A percentile compares a stretch with the other conserved stretches of the same genome.
Evolutionary conservation across 2,888 invertebrate species (phyloP).

Genomic region (Ennomos erosarius): DNA sequence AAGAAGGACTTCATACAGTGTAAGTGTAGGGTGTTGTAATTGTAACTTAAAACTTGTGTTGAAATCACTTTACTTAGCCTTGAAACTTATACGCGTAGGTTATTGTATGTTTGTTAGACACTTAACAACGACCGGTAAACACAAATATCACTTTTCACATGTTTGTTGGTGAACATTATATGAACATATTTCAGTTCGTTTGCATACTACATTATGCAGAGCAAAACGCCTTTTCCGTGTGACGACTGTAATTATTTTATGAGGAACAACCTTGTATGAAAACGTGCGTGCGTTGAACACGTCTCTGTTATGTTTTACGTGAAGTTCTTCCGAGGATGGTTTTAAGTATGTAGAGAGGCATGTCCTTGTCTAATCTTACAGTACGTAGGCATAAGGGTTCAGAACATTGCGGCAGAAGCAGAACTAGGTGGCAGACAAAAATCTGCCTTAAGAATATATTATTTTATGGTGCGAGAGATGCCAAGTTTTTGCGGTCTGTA

Average conservation of each 20-base stretch:
- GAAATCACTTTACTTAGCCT: slow-evolving; percentile 22
- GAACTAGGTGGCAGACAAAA: too few species aligned
- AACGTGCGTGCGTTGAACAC: slow-evolving; percentile 39
- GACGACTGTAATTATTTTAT: slow-evolving; percentile 52
- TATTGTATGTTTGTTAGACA: slow-evolving; percentile 42
- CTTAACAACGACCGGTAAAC: slow-evolving; percentile 43
- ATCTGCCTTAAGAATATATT: too few species aligned
- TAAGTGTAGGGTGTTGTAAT: too few species aligned
- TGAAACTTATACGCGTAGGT: slow-evolving; percentile 36
- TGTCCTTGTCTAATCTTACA: not conserved
- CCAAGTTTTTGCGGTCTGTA: too few species aligned
- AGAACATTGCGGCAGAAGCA: too few species aligned
- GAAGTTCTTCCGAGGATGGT: slow-evolving; percentile 26
- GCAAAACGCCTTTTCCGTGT: slow-evolving; percentile 45
- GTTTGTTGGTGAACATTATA: slow-evolving; percentile 25
- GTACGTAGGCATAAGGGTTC: too few species aligned
- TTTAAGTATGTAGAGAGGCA: slow-evolving; percentile 11
- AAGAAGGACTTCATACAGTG: too few species aligned
- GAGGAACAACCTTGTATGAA: slow-evolving; percentile 42
- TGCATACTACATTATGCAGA: slow-evolving; percentile 46
- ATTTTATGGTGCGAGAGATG: too few species aligned
- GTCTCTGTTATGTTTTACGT: slow-evolving; percentile 23
- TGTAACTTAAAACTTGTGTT: slow-evolving; percentile 13
- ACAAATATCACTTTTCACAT: slow-evolving; percentile 42
- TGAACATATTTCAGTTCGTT: slow-evolving; percentile 29